Evolutionary conservation across 2,113 vertebrate species (phyloP).

Genomic region (Tupaia tana): DNA sequence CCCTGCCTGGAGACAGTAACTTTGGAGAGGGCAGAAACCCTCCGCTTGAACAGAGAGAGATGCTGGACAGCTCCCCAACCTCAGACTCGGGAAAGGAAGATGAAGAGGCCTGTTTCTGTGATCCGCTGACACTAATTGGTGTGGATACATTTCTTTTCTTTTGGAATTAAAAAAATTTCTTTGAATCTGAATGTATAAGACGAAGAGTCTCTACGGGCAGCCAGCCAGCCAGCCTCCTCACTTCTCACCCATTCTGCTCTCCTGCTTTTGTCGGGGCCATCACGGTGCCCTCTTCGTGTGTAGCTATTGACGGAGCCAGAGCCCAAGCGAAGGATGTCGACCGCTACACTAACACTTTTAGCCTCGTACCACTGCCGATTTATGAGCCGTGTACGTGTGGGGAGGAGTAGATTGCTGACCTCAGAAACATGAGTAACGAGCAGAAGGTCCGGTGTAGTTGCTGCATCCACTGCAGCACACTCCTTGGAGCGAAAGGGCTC

Average conservation of each 20-base stretch:
- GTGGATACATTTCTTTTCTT: conserved; percentile 3
- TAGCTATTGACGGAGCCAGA: background rate
- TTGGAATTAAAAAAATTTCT: conserved; percentile 31
- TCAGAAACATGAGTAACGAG: background rate
- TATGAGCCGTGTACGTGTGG: background rate
- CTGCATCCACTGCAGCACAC: background rate
- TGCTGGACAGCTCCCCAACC: background rate
- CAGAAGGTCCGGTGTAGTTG: background rate
- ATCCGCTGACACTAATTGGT: background rate
- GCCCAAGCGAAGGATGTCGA: background rate
- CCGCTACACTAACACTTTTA: background rate
- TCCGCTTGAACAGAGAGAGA: background rate
- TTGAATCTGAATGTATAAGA: background rate
- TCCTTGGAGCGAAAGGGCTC: background rate
- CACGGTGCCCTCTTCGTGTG: background rate
- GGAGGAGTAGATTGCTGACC: background rate
- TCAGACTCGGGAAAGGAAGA: background rate
- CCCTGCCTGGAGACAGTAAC: background rate
- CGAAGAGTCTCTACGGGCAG: background rate
- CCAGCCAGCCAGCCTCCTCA: background rate
- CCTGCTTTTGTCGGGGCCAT: background rate
- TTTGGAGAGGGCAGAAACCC: background rate
- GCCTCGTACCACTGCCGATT: background rate
- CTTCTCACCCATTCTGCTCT: background rate
- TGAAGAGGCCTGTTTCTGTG: background rate